Percentiles rank a stretch among this genome's conserved stretches.
phyloP scores from a whole-genome alignment of 2,113 vertebrate genomes.

The Smithornis capensis region DNA sequence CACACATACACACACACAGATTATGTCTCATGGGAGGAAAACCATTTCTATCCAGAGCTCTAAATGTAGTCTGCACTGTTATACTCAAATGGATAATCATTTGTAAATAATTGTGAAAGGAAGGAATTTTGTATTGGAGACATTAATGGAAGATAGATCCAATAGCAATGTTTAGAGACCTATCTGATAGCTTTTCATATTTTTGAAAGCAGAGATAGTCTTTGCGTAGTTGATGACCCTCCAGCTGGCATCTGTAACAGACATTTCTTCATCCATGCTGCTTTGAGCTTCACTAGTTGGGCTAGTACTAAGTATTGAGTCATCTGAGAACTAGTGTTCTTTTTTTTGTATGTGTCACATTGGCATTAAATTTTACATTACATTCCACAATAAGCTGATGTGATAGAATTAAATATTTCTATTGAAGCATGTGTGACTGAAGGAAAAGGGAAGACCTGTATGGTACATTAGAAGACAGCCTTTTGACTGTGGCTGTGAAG shows the following conservation, averaged over 20 bases:
- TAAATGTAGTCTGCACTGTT: background rate
- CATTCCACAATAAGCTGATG: background rate
- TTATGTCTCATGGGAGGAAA: background rate
- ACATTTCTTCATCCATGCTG: background rate
- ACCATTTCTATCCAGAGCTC: background rate
- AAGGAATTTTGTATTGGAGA: background rate
- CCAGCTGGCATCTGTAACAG: background rate
- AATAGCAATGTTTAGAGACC: background rate
- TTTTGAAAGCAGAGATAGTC: background rate
- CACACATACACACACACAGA: accelerated
- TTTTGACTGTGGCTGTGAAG: background rate
- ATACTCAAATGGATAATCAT: background rate
- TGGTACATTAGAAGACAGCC: background rate
- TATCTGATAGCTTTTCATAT: background rate
- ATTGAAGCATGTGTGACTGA: background rate
- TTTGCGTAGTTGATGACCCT: background rate
- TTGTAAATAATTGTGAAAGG: background rate
- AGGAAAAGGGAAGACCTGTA: background rate
- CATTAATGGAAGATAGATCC: background rate
- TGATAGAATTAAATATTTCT: background rate
- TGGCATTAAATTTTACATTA: background rate
- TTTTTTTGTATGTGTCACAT: background rate
- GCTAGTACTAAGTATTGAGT: background rate
- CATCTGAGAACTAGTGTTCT: background rate
- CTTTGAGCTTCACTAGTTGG: background rate